These are phyloP conservation scores for Neodiprion virginianus DNA, from an alignment of 1,140 invertebrate genomes.

Conservation along the genomic window DNA sequence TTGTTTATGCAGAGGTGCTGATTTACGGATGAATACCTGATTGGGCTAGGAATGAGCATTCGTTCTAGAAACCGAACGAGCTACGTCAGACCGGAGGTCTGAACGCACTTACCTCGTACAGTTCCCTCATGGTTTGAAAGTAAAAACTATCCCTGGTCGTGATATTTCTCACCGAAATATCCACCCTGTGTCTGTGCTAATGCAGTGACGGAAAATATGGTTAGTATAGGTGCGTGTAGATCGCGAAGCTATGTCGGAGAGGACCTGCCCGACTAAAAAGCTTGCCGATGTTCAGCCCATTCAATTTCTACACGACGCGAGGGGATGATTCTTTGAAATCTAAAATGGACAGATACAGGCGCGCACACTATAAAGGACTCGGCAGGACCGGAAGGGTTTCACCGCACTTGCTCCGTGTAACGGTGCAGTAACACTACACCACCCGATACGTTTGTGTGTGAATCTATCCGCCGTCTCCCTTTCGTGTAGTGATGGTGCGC, in stretches of 20 bases:
- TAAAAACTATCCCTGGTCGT: too few relatives aligned
- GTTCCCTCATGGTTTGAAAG: too few relatives aligned
- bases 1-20: background rate
- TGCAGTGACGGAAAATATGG: too few relatives aligned
- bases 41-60: background rate
- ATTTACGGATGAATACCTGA: background rate
- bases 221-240: too few relatives aligned
- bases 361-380: background rate
- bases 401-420: background rate
- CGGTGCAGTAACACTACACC: background rate
- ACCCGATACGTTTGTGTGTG: background rate
- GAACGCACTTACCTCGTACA: too few relatives aligned
- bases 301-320: background rate
- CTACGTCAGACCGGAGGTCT: too few relatives aligned
- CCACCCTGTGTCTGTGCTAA: too few relatives aligned
- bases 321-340: slow-evolving; percentile 5
- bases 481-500: background rate
- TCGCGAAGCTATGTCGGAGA: too few relatives aligned
- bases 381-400: background rate
- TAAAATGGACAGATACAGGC: slow-evolving; percentile 3
- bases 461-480: background rate
- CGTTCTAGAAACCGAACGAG: too few relatives aligned
- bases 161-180: too few relatives aligned
- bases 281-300: slow-evolving; percentile 4
- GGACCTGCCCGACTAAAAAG: background rate